Base-by-base conservation (phyloP, 2,113 vertebrate genomes). In the Jaculus jaculus region DNA sequence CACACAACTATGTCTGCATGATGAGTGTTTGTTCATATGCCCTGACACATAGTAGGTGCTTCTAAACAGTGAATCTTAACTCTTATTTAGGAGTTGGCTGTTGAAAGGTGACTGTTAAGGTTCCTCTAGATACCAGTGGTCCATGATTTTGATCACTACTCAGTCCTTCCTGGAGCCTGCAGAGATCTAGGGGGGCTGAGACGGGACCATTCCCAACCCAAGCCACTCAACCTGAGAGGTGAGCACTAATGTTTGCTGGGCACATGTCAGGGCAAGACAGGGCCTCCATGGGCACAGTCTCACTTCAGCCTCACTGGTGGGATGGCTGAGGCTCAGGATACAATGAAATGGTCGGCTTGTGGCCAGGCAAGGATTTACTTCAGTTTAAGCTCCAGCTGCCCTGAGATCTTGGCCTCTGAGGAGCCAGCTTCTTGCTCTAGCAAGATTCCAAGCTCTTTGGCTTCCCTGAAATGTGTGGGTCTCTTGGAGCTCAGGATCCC, bases 251-350 rank as follows among this genome's bases (percentile, higher is more conserved):
- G 0, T 6, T 60, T 71, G 21, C 34, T 37, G 37, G 74, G 11
- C 26, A 37, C 8, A 0, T 0, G 18, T 10, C 7, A 11, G n/a
- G 5, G 34, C 60, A 47, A 24, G 28, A 21, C 1, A 26, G 34
- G 12, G 72, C 12, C 21, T 18, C 71, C 18, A 4, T 47, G 0
- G 4, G 13, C 34, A 32, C 54, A 26, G 26, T 23, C 26, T 75
- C 21, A 2, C 54, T 34, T 39, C 34, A n/a, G 47, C n/a, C 68
- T 32, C 60, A 11, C 21, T 10, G 9, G 32, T 16, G 54, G 60
- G 32, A n/a, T n/a, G 23, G 71, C 71, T 32, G n/a, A 69, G 51
- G 26, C n/a, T 83, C 18, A n/a, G 65, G 26, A 37, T 12, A 6
- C 39, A 2, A 42, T 65, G 72, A 71, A 71, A 34, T 16, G 15